phyloP scores from a whole-genome alignment of 2,797 vertebrate species.

The Falco cherrug region DNA sequence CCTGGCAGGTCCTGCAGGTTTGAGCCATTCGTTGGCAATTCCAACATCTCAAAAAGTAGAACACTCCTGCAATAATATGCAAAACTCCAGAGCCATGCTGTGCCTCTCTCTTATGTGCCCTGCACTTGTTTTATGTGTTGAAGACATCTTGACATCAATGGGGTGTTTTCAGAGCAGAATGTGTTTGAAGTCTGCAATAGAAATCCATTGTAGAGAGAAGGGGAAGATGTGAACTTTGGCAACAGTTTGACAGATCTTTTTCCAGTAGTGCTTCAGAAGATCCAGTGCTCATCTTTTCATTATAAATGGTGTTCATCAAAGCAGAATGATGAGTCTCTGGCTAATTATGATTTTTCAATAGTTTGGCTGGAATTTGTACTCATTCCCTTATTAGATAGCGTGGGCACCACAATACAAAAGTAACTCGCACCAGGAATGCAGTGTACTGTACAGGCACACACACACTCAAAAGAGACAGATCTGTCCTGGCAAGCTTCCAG shows the following conservation, averaged over 20 bases:
- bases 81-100: constrained; percentile 27
- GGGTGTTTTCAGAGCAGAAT: constrained; percentile 8
- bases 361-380: not conserved
- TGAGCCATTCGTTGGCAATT: not conserved
- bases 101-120: not conserved
- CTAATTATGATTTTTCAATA: not conserved
- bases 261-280: not conserved
- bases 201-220: not conserved
- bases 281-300: not conserved
- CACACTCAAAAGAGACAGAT: not conserved
- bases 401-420: not conserved
- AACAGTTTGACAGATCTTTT: constrained; percentile 14
- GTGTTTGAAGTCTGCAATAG: constrained; percentile 22
- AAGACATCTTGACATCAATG: constrained; percentile 40
- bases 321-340: not conserved
- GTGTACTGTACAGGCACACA: not conserved
- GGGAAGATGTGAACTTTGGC: not conserved
- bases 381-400: not conserved
- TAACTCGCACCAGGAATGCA: not conserved
- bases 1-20: constrained; percentile 30
- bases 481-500: not conserved
- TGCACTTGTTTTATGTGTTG: constrained; percentile 17
- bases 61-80: constrained; percentile 2
- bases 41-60: constrained; percentile 28
- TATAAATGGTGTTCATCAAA: not conserved